A percentile compares a stretch with the other conserved stretches of the same genome.
These are phyloP conservation scores for Turritopsis dohrnii DNA, from an alignment of 30 jellyfish, hydroid and myxozoan species.

Conservation along the genomic window DNA sequence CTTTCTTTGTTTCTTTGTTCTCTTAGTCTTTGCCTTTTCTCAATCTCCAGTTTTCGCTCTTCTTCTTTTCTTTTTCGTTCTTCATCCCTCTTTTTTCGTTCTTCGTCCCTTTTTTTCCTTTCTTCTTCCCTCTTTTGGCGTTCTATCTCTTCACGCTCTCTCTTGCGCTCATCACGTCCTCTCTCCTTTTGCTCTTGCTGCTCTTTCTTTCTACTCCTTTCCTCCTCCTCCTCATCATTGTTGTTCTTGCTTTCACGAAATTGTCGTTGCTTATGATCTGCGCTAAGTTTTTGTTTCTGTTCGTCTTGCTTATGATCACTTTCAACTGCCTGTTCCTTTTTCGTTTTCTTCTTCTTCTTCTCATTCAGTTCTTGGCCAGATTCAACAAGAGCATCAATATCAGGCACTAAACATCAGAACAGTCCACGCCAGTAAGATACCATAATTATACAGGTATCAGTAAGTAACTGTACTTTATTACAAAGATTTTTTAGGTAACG, in stretches of 20 bases:
- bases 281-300: neutral
- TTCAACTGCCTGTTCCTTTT: neutral
- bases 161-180: slow-evolving; percentile 27
- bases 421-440: neutral
- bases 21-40: slow-evolving; percentile 28
- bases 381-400: slow-evolving; percentile 11
- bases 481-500: too few species aligned
- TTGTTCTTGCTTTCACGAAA: neutral
- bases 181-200: neutral
- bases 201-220: neutral
- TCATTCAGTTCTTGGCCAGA: neutral
- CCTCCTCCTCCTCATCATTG: slow-evolving; percentile 1
- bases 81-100: slow-evolving; percentile 1
- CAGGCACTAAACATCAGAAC: slow-evolving; percentile 10
- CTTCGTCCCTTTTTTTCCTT: neutral
- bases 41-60: slow-evolving; percentile 28
- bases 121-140: slow-evolving; percentile 2
- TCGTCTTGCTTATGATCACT: neutral
- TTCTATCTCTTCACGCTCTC: slow-evolving; percentile 26
- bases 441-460: too few species aligned
- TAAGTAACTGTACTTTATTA: too few species aligned
- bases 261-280: neutral
- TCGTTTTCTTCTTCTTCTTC: slow-evolving; percentile 2
- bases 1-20: slow-evolving; percentile 23
- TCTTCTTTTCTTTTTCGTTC: slow-evolving; percentile 7